These are phyloP conservation scores for Natator depressus DNA, from an alignment of 2,113 vertebrate species.

Conservation along the genomic window DNA sequence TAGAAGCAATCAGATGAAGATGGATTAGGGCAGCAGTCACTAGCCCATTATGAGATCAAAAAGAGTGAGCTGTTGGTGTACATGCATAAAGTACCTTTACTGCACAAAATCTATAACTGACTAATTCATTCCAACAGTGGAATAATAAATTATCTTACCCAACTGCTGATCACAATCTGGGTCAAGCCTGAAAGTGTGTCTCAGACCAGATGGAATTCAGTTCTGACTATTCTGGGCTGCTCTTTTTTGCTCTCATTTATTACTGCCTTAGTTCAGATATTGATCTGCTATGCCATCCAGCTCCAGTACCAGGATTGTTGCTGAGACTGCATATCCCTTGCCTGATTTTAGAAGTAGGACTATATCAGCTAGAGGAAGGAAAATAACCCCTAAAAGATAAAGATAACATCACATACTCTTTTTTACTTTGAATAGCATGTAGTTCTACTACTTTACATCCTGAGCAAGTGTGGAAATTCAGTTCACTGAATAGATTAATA, in stretches of 20 bases:
- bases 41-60: background rate
- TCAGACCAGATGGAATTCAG: background rate
- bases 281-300: background rate
- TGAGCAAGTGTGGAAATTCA: background rate
- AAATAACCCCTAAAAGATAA: background rate
- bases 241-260: background rate
- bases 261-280: background rate
- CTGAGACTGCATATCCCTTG: background rate
- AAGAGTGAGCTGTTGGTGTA: background rate
- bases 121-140: background rate
- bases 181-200: background rate
- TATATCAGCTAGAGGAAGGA: background rate
- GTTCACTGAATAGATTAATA: background rate
- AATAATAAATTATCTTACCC: background rate
- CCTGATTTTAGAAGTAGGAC: background rate
- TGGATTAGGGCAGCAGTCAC: no score
- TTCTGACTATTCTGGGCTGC: background rate
- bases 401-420: background rate
- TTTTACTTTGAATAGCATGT: background rate
- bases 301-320: background rate
- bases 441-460: background rate
- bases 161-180: background rate
- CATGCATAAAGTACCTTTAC: background rate
- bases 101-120: background rate
- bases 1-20: background rate